These are phyloP conservation scores for Apolygus lucorum DNA, from an alignment of 1,140 invertebrate species.

Conservation along the genomic window DNA sequence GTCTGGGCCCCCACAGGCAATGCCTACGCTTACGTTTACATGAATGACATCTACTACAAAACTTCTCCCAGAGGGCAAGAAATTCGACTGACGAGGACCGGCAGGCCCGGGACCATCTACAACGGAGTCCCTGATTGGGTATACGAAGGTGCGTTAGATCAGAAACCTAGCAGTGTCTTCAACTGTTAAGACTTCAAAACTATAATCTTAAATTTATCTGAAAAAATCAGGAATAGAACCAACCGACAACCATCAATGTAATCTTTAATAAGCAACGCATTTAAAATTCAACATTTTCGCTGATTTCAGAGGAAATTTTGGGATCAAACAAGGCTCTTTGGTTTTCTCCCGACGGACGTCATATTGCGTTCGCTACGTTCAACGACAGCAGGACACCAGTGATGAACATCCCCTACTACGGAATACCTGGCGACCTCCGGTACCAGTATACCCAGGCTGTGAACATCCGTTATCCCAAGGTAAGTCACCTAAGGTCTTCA, in stretches of 20 bases:
- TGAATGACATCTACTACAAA: conserved; percentile 73
- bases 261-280: too few relatives aligned
- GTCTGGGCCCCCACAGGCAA: conserved; percentile 64
- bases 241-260: neutral
- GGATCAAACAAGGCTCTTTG: conserved; percentile 74
- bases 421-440: conserved; percentile 51
- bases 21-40: conserved; percentile 61
- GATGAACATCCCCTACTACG: conserved; percentile 55
- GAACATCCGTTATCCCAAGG: conserved; percentile 78
- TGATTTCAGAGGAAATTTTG: conserved; percentile 78
- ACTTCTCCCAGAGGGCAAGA: conserved; percentile 43
- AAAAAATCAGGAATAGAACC: too few relatives aligned
- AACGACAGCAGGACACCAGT: conserved; percentile 61
- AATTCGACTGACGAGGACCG: conserved; percentile 44
- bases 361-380: conserved; percentile 72
- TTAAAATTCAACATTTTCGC: too few relatives aligned
- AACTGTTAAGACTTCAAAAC: too few relatives aligned
- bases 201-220: too few relatives aligned
- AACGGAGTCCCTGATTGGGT: conserved; percentile 75
- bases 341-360: conserved; percentile 76
- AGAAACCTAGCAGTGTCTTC: too few relatives aligned
- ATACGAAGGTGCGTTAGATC: conserved; percentile 54
- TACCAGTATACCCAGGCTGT: conserved; percentile 58
- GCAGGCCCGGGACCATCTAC: conserved; percentile 48
- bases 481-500: too few relatives aligned